Evolutionary conservation across 2,888 invertebrate genomes (phyloP), one percentile per base, ranked within the genome.

Genomic region (Neria commutata): DNA sequence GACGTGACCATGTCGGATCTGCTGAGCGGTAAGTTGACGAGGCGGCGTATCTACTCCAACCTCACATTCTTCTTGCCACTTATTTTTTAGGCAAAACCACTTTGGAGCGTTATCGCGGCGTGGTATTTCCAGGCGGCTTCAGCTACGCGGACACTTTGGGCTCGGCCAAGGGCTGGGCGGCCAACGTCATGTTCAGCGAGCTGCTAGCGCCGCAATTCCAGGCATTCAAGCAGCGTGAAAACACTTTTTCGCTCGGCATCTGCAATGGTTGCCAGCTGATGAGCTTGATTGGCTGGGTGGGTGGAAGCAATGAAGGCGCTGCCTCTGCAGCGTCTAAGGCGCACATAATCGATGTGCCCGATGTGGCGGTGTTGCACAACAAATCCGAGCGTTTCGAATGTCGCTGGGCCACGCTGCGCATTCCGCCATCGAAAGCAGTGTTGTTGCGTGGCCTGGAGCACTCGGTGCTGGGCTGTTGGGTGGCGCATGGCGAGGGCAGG

Each of bases 211-310:
- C 86, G 1, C 93, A 96, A 78, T 91, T 99, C 68, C 83, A 88
- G 21, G 84, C 85, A 54, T 99, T 98, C 82, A 86, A 85, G 67
- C 83, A 83, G 34, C 86, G 92, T 14, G 76, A 83, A 1, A 91
- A 98, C 77, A 95, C 95, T 0, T 98, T 99, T 81, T 96, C 96
- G 53, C 85, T 98, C 66, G 98, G 98, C 26, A 92, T 98, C n/a
- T 99, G 98, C 78, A 99, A 99, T 80, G 98, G 98, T 0, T 98
- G 98, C 75, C 98, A 99, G 77, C 83, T 99, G 65, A 94, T 98
- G 94, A 93, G 91, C 4, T 82, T 95, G 23, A 86, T 99, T 5
- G 96, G 96, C 3, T 98, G 95, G 94, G 84, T 98, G 49, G 91
- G 91, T 45, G 83, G 94, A 54, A 89, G 88, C 45, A n/a, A 25